These are phyloP conservation scores for Colistium nudipinnis DNA, from an alignment of 2,113 vertebrate species.

Conservation along the genomic window DNA sequence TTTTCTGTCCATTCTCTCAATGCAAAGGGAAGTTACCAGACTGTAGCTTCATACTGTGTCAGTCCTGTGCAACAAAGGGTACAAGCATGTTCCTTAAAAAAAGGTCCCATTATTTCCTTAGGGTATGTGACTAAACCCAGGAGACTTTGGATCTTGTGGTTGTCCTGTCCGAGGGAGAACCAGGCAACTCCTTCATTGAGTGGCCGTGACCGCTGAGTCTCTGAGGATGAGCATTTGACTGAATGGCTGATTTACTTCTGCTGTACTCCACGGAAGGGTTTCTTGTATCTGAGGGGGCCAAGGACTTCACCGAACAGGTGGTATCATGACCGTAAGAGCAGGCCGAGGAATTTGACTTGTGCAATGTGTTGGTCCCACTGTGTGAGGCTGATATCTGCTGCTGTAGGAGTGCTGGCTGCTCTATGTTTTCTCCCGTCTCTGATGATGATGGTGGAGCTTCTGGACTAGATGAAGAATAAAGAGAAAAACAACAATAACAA, in stretches of 20 bases:
- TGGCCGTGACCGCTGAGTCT: background rate
- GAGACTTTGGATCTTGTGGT: constrained; percentile 53
- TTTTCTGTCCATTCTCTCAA: too few species aligned
- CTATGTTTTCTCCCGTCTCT: background rate
- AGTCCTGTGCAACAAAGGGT: too few species aligned
- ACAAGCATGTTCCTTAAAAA: too few species aligned
- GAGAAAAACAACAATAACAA: background rate
- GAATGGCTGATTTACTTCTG: background rate
- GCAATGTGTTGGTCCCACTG: background rate
- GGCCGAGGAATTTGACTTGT: constrained; percentile 19
- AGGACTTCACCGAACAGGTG: background rate
- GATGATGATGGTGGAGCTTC: constrained; percentile 16
- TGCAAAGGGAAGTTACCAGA: too few species aligned
- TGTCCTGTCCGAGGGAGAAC: background rate
- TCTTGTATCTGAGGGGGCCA: constrained; percentile 4
- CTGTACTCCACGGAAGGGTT: background rate
- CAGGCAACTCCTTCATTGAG: background rate
- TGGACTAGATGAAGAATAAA: constrained; percentile 43
- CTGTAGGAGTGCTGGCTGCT: background rate
- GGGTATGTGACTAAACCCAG: constrained; percentile 62
- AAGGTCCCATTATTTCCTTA: background rate
- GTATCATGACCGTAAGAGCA: background rate
- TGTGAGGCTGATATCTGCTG: constrained; percentile 24
- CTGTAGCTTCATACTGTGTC: too few species aligned
- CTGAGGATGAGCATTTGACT: constrained; percentile 9